Evolutionary conservation across 2,113 vertebrate species (phyloP), one percentile per base, ranked within the genome.

Genomic region (Callocephalon fimbriatum): DNA sequence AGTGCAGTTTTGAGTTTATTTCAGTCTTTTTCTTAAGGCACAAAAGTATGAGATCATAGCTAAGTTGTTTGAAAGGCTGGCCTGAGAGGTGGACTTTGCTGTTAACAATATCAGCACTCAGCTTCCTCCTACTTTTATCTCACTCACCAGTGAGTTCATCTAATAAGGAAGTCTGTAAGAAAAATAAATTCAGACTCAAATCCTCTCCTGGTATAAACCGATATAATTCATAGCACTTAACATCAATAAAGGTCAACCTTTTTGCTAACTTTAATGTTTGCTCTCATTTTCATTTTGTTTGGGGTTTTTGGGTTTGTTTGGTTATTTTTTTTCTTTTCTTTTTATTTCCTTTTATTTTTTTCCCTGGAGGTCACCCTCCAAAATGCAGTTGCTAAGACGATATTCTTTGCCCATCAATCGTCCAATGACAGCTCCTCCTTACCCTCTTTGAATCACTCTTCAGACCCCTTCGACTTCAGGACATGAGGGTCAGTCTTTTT

Each of bases 401-500:
- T 86, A 90, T 80, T 93, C 78, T 92, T 94, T 83, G 15, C 29
- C 59, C 76, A 86, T 94, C 78, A 86, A 73, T 70, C 0, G 0
- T 40, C 21, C 6, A 31, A 32, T 83, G 78, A 95, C 81, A 92
- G 50, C 12, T 90, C 38, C 38, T 95, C 50, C 71, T 86, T 86
- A 67, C 27, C 29, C 42, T 80, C 88, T 95, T 90, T 95, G 78
- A 97, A 63, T 88, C 32, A 59, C 19, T 71, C 42, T 70, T 90
- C 59, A 86, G 32, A 56, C 20, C 83, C 81, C 54, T 77, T 93
- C 6, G 2, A 56, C 44, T 90, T 75, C 51, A 56, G 75, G 75
- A 94, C 87, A 63, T 21, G 29, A 82, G 90, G 88, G 80, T 96
- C 96, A 96, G 47, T 67, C 63, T 86, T 93, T 95, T 84, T 95